phyloP scores from a whole-genome alignment of 1,140 invertebrate genomes.

The Anastrepha obliqua region DNA sequence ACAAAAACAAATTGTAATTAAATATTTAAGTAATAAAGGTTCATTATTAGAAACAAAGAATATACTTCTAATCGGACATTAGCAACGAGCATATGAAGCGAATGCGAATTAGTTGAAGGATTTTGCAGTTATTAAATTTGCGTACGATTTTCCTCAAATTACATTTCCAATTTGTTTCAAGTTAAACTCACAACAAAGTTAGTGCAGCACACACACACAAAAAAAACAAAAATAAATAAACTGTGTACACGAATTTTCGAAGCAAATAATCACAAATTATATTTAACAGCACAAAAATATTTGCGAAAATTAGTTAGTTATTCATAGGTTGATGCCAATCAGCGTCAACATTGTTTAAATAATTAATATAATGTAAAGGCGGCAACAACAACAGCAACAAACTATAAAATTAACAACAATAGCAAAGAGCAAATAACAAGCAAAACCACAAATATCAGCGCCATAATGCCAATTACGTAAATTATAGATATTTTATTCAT shows the following conservation, averaged over 20 bases:
- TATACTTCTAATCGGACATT: neutral
- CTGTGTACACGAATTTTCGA: neutral
- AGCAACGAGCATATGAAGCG: conserved; percentile 6
- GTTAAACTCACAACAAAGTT: neutral
- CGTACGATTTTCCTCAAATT: neutral
- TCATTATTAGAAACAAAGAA: neutral
- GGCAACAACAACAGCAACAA: neutral
- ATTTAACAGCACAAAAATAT: neutral
- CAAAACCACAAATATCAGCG: conserved; percentile 45
- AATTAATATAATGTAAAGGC: conserved; percentile 24
- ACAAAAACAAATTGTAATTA: neutral
- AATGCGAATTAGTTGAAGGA: neutral
- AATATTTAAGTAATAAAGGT: neutral
- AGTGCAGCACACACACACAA: neutral
- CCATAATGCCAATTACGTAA: conserved; percentile 50
- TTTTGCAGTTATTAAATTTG: conserved; percentile 3
- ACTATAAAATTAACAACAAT: neutral
- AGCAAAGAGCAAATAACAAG: neutral
- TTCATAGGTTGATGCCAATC: conserved; percentile 42
- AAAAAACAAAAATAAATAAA: neutral
- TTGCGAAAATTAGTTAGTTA: conserved; percentile 33
- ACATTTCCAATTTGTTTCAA: neutral
- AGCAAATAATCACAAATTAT: neutral
- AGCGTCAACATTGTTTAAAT: conserved; percentile 42
- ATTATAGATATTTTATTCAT: conserved; percentile 48